Conservation (phyloP, 2,797 vertebrate species). For the Diplodus sargus region DNA sequence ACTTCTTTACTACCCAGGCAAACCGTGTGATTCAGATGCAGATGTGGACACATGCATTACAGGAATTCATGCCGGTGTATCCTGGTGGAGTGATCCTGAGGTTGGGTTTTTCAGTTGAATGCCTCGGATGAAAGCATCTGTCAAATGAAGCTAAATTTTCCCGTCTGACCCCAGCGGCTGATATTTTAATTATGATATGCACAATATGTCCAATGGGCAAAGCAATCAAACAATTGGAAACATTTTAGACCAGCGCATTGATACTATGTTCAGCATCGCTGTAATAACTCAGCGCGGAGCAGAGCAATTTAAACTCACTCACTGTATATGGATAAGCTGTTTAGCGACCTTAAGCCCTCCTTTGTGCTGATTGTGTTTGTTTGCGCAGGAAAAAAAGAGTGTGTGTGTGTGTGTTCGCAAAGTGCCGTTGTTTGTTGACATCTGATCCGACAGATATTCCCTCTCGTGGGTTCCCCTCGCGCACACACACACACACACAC, state of each 20-base stretch:
- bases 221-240: background rate
- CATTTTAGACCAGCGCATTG: background rate
- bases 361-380: constrained; percentile 32
- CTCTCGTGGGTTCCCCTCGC: background rate
- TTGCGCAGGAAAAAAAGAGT: background rate
- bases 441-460: constrained; percentile 42
- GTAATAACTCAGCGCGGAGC: background rate
- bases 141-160: background rate
- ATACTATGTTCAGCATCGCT: background rate
- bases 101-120: background rate
- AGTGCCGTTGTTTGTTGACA: constrained; percentile 46
- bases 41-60: background rate
- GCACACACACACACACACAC: constrained; percentile 15
- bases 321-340: background rate
- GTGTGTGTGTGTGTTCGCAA: constrained; percentile 9
- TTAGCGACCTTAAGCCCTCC: background rate
- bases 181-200: background rate
- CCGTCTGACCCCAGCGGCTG: background rate
- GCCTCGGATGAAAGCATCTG: background rate
- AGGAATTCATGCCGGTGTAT: background rate
- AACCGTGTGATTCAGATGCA: background rate
- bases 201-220: background rate
- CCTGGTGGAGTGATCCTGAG: background rate
- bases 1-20: too few species aligned
- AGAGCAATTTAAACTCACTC: background rate